Base-by-base conservation (phyloP, 2,797 vertebrate species). In the Mus caroli region DNA sequence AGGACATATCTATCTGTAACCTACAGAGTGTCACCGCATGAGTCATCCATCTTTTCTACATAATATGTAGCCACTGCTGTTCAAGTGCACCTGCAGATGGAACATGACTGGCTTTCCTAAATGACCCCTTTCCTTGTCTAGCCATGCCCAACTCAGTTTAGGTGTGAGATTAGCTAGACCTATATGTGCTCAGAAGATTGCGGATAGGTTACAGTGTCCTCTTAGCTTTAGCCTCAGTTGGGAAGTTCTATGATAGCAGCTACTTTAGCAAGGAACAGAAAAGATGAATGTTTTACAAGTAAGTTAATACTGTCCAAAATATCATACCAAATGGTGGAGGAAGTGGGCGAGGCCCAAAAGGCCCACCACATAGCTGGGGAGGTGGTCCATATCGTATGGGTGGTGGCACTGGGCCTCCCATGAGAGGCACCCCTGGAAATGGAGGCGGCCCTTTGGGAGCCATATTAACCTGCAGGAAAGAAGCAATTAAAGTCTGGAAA, bases 371-470 rank as follows among this genome's bases (percentile, higher is more conserved):
- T 22, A 97, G 95, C 17, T 96, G 97, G 71, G 98, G 95, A 0
- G 98, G 99, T 0, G 98, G 99, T 64, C 99, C 99, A 0, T 99
- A 99, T 54, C 97, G 97, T 88, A 98, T 31, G 52, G 99, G 98
- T 0, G 98, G 98, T 0, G 91, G 98, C 0, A 96, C 83, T 19
- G 98, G 98, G 80, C 98, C 98, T 58, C 98, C 94, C 82, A 99
- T 98, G 96, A 99, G 98, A 0, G 99, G 99, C 17, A 99, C 98
- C 3, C 98, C 99, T 2, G 99, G 97, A 97, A 99, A 99, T 52
- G 99, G 99, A 89, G 99, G 99, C 0, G 99, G 99, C 24, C 98
- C 99, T 98, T 99, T 99, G 80, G 98, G 93, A 96, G 97, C 97
- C 88, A 97, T 78, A 0, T 95, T 98, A 83, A 98, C 97, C 99